Conservation (phyloP, 2,797 vertebrate species). For the Rhincodon typus region DNA sequence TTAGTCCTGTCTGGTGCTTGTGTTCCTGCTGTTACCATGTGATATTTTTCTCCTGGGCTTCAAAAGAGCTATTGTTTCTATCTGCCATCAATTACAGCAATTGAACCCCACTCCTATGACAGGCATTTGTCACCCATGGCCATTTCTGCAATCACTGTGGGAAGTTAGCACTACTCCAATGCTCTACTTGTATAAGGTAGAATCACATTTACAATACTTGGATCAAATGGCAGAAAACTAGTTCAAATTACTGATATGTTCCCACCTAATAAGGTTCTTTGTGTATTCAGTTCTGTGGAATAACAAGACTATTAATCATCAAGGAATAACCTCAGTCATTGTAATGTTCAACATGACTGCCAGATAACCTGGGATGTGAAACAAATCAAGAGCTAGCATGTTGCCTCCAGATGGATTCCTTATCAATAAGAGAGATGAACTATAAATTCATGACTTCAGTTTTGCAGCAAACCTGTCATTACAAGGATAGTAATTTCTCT, state of each 20-base stretch:
- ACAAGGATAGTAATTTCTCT: neutral
- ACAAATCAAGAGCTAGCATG: neutral
- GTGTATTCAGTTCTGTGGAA: neutral
- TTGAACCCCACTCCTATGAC: neutral
- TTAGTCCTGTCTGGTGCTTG: neutral
- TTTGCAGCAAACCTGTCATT: neutral
- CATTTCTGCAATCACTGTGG: neutral
- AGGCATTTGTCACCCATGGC: neutral
- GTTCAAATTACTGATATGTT: neutral
- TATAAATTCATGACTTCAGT: neutral
- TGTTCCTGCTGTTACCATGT: conserved; percentile 21
- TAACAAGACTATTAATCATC: neutral
- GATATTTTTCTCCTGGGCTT: neutral
- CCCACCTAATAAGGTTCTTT: neutral
- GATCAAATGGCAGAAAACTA: neutral
- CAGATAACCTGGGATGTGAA: neutral
- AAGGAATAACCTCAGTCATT: neutral
- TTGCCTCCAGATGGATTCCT: neutral
- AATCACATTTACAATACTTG: neutral
- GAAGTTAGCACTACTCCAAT: neutral
- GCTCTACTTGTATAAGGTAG: neutral
- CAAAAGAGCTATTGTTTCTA: conserved; percentile 22
- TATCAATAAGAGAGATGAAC: neutral
- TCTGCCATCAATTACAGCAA: conserved; percentile 17
- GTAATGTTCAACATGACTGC: neutral